Percentiles rank a stretch among this genome's conserved stretches.
These are phyloP conservation scores for Maconellicoccus hirsutus DNA, from an alignment of 1,140 invertebrate genomes.

Conservation along the genomic window DNA sequence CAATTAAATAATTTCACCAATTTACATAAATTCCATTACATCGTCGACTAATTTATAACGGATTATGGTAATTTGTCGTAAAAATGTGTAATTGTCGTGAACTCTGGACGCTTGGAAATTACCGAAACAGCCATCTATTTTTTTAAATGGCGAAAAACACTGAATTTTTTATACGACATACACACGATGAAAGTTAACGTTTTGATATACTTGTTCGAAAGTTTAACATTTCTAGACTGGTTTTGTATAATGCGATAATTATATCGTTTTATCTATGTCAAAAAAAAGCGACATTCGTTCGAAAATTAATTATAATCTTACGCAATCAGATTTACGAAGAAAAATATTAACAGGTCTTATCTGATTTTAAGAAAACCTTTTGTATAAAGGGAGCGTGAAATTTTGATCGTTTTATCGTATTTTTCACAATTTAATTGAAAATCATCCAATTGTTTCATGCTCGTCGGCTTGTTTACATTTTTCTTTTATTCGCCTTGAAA, in stretches of 20 bases:
- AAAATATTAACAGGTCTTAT: neutral
- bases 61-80: neutral
- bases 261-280: neutral
- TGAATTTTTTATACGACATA: neutral
- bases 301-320: conserved; percentile 1
- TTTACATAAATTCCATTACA: neutral
- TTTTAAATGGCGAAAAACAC: neutral
- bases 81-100: neutral
- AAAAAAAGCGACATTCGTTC: neutral
- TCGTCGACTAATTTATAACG: neutral
- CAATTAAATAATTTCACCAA: neutral
- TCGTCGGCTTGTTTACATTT: no score
- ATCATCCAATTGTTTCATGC: no score
- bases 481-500: no score
- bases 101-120: neutral
- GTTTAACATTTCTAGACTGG: neutral
- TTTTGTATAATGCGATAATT: conserved; percentile 6
- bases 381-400: no score
- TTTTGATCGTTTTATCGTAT: no score
- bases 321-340: neutral
- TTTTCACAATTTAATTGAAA: no score
- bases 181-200: neutral
- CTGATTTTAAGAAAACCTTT: no score
- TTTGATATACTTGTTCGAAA: neutral
- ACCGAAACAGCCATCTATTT: no score